Evolutionary conservation across 2,797 vertebrate species (phyloP).

Genomic region (Chlorospingus semifuscus): DNA sequence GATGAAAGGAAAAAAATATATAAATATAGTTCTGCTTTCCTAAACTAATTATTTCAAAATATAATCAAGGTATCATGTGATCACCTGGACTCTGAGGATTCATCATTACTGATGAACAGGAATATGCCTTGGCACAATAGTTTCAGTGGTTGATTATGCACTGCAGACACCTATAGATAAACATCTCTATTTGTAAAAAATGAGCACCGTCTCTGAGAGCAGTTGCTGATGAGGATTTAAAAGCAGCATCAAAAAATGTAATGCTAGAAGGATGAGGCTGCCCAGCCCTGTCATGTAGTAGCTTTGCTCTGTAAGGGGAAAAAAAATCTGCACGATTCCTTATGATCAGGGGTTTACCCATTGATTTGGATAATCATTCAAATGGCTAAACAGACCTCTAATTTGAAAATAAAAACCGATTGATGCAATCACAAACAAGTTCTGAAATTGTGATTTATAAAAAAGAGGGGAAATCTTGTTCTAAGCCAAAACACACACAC

Average conservation of each 20-base stretch:
- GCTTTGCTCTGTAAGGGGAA: constrained; percentile 55
- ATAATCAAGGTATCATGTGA: constrained; percentile 39
- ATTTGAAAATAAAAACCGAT: constrained; percentile 81
- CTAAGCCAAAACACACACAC: constrained; percentile 84
- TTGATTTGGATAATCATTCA: constrained; percentile 82
- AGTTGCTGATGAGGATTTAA: constrained; percentile 53
- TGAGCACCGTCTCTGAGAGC: constrained; percentile 47
- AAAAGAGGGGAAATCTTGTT: constrained; percentile 83
- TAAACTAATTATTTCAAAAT: constrained; percentile 54
- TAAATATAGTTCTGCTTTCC: constrained; percentile 27
- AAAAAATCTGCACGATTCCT: constrained; percentile 68
- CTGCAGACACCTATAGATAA: constrained; percentile 62
- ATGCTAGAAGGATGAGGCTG: constrained; percentile 54
- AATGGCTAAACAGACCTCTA: constrained; percentile 83
- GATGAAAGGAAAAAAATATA: constrained; percentile 5
- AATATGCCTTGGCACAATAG: constrained; percentile 58
- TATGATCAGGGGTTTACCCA: constrained; percentile 76
- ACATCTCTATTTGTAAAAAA: constrained; percentile 66
- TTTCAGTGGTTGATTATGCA: constrained; percentile 56
- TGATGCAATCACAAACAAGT: constrained; percentile 85
- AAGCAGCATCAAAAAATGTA: constrained; percentile 52
- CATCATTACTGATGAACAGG: constrained; percentile 54
- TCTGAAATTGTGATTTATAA: constrained; percentile 84
- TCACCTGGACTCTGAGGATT: constrained; percentile 57
- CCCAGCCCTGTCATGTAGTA: constrained; percentile 55